Evolutionary conservation across 2,113 vertebrate species (phyloP).

Genomic region (Trematocara macrostoma): DNA sequence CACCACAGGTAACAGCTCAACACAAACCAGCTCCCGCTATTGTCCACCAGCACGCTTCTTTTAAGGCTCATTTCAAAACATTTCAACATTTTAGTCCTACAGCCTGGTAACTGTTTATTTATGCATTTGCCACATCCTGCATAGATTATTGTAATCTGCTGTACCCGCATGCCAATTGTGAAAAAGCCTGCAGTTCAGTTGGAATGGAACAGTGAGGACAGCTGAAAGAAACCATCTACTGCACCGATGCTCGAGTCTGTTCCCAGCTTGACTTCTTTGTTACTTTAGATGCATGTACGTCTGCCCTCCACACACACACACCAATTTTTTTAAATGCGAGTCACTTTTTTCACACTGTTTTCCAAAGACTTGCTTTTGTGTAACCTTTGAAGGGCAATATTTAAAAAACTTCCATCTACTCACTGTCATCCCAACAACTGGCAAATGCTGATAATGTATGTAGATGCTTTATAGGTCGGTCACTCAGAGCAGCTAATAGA

Average conservation of each 20-base stretch:
- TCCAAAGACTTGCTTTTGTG: not conserved
- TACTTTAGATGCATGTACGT: not conserved
- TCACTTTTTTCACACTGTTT: not conserved
- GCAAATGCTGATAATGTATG: not conserved
- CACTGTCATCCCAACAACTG: not conserved
- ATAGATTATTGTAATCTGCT: not conserved
- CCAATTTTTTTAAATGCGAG: not conserved
- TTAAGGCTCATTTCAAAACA: not conserved
- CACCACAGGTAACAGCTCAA: not conserved
- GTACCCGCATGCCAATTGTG: not conserved
- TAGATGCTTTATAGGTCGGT: not conserved
- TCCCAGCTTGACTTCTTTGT: not conserved
- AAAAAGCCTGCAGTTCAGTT: not conserved
- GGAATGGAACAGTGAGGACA: not conserved
- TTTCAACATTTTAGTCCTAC: not conserved
- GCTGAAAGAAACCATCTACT: not conserved
- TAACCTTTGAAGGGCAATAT: not conserved
- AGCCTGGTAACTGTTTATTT: not conserved
- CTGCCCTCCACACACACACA: not conserved
- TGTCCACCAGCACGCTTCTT: not conserved
- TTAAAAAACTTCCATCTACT: not conserved
- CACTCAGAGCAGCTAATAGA: no score
- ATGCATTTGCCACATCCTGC: not conserved
- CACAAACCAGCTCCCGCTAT: not conserved
- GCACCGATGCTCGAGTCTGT: not conserved